Evolutionary conservation across 2,113 vertebrate species (phyloP).

Genomic region (Trochalopteron elliotii): DNA sequence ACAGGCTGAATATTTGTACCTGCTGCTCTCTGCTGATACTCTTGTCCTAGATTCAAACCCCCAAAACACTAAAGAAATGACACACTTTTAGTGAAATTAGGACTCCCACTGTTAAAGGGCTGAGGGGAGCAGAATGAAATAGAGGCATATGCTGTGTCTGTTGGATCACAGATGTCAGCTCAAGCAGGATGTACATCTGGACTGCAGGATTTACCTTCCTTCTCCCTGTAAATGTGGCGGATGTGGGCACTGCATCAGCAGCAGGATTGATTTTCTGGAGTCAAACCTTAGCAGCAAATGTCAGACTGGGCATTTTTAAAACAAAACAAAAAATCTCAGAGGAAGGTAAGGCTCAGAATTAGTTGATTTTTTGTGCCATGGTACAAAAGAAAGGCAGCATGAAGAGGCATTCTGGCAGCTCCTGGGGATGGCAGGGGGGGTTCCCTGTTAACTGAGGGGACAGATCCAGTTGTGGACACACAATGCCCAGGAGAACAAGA

Average conservation of each 20-base stretch:
- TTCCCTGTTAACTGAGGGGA: neutral
- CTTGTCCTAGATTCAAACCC: conserved; percentile 82
- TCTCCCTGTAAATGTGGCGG: rapidly evolving
- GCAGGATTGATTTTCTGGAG: neutral
- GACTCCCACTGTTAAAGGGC: conserved; percentile 81
- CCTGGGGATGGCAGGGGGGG: neutral
- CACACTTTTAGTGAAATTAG: conserved; percentile 89
- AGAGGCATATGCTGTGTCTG: conserved; percentile 45
- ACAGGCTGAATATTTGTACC: conserved; percentile 68
- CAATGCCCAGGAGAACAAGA: neutral
- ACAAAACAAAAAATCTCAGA: neutral
- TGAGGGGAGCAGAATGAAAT: conserved; percentile 46
- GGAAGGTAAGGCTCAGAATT: neutral
- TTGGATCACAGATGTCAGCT: neutral
- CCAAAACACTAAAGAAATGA: conserved; percentile 92
- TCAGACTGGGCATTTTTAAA: neutral
- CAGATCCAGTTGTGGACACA: neutral
- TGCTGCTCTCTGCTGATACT: conserved; percentile 80
- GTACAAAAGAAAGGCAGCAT: neutral
- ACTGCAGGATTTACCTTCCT: neutral
- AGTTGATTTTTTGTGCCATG: rapidly evolving
- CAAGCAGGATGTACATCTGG: neutral
- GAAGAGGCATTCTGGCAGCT: neutral
- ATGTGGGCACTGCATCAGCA: neutral
- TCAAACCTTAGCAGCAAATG: neutral